Conservation (phyloP, 2,888 invertebrate genomes). For the Trypoxylon attenuatum region DNA sequence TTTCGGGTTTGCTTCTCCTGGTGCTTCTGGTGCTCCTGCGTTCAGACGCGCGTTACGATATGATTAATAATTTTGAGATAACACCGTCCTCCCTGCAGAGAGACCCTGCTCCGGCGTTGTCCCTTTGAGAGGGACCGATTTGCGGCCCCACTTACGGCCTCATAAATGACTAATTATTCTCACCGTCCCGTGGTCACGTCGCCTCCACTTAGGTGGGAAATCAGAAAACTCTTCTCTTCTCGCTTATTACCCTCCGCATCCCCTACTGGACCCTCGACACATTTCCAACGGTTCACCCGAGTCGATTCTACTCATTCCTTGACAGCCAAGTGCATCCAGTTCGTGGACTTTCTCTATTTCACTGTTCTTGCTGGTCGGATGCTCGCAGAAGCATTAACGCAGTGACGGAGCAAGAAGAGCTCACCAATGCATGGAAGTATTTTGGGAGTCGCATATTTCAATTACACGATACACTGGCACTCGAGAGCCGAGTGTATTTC, state of each 20-base stretch:
- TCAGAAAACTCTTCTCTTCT: not conserved
- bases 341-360: not conserved
- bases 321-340: too few relatives aligned
- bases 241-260: not conserved
- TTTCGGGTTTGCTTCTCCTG: constrained; percentile 6
- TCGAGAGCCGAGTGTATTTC: not conserved
- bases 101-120: constrained; percentile 47
- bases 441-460: too few relatives aligned
- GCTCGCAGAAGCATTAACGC: too few relatives aligned
- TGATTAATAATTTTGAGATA: constrained; percentile 74
- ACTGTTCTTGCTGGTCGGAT: too few relatives aligned
- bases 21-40: constrained; percentile 25
- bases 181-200: not conserved
- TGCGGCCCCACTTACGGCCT: constrained; percentile 70
- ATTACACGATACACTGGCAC: not conserved
- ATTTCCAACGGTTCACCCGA: too few relatives aligned
- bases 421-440: too few relatives aligned
- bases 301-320: too few relatives aligned
- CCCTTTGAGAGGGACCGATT: constrained; percentile 64
- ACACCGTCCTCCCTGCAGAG: constrained; percentile 60
- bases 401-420: too few relatives aligned
- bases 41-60: constrained; percentile 60
- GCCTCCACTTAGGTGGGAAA: constrained; percentile 1
- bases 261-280: too few relatives aligned
- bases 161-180: constrained; percentile 70